Evolutionary conservation across 2,113 vertebrate species (phyloP).

Genomic region (Galbula dea): DNA sequence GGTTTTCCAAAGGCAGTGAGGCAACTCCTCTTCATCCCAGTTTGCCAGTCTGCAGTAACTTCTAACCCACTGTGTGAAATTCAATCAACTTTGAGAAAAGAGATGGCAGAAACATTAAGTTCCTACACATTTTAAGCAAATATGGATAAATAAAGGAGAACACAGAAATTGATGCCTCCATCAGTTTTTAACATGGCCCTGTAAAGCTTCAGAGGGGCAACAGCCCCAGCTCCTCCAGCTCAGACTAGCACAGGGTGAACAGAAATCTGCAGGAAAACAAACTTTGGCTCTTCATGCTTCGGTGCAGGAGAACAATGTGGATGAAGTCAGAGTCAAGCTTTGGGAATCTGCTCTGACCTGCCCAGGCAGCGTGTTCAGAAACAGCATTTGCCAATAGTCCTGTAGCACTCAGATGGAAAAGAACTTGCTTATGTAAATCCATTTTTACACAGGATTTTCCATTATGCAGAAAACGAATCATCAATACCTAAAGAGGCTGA

Average conservation of each 20-base stretch:
- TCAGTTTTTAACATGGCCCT: rapidly evolving
- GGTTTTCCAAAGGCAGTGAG: background rate
- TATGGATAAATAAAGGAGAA: background rate
- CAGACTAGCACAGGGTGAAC: background rate
- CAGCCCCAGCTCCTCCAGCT: background rate
- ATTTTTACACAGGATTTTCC: background rate
- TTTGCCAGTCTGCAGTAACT: background rate
- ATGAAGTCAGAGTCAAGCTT: background rate
- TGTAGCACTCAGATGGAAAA: background rate
- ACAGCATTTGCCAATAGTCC: background rate
- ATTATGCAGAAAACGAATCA: background rate
- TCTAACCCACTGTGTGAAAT: background rate
- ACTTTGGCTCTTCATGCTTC: background rate
- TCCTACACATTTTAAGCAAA: background rate
- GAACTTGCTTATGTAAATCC: background rate
- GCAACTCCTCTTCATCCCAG: background rate
- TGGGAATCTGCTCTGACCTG: background rate
- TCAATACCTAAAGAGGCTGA: background rate
- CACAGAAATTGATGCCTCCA: background rate
- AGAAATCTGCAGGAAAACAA: background rate
- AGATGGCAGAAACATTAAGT: background rate
- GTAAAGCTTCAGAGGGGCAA: background rate
- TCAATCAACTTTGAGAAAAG: background rate
- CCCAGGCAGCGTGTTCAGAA: background rate
- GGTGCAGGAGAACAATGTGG: background rate